Percentiles rank a stretch among this genome's conserved stretches.
These are phyloP conservation scores for Alcis repandata DNA, from an alignment of 2,888 invertebrate species.

Conservation along the genomic window DNA sequence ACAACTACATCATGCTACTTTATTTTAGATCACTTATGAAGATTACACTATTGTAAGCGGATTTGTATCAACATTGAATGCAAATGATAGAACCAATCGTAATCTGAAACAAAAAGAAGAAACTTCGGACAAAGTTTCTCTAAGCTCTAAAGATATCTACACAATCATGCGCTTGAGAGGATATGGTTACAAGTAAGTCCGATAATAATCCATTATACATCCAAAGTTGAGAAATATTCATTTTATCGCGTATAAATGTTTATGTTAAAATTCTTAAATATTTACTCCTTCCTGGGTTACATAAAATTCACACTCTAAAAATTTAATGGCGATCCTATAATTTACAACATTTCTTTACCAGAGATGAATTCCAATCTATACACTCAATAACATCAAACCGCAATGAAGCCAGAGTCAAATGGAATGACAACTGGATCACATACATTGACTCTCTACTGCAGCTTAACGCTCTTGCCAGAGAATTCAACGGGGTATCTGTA, in stretches of 20 bases:
- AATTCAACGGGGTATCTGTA: slow-evolving; percentile 51
- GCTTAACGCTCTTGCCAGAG: slow-evolving; percentile 49
- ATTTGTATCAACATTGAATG: slow-evolving; percentile 34
- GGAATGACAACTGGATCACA: slow-evolving; percentile 55
- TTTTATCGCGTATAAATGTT: too few species aligned
- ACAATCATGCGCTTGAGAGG: slow-evolving; percentile 53
- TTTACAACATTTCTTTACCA: slow-evolving; percentile 22
- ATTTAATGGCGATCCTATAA: too few species aligned
- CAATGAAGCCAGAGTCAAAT: slow-evolving; percentile 51
- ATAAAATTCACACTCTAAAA: too few species aligned
- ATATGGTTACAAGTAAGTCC: slow-evolving; percentile 53
- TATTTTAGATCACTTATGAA: slow-evolving; percentile 50
- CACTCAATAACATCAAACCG: slow-evolving; percentile 45
- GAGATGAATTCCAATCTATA: slow-evolving; percentile 55
- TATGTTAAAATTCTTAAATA: too few species aligned
- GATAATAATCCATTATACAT: not conserved
- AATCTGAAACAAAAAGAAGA: slow-evolving; percentile 30
- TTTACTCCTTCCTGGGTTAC: too few species aligned
- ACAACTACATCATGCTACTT: not conserved
- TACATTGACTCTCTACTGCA: slow-evolving; percentile 58
- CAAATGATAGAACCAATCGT: slow-evolving; percentile 13
- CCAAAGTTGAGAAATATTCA: too few species aligned
- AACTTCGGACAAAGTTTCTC: slow-evolving; percentile 35
- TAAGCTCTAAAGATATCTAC: slow-evolving; percentile 54
- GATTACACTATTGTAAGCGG: slow-evolving; percentile 49